Evolutionary conservation across 2,888 invertebrate genomes (phyloP).

Genomic region (Pristionchus arcanus): DNA sequence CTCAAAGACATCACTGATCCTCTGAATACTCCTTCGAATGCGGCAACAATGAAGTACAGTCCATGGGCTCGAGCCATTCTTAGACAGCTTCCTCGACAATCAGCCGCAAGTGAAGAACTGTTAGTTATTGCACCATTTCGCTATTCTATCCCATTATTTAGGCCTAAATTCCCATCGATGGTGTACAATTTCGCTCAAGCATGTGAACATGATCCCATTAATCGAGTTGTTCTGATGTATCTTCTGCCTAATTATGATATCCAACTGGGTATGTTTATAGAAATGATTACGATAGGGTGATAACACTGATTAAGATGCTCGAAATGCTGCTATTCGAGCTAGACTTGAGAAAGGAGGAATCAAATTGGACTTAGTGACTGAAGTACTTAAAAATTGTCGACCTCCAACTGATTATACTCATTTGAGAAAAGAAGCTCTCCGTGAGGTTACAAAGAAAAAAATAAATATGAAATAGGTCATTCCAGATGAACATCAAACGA

Average conservation of each 20-base stretch:
- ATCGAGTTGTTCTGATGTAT: slow-evolving; percentile 28
- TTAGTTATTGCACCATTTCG: not conserved
- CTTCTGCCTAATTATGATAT: slow-evolving; percentile 20
- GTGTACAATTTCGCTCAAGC: slow-evolving; percentile 4
- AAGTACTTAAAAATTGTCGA: not conserved
- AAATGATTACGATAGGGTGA: not conserved
- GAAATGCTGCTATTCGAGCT: not conserved
- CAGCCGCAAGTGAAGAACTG: not conserved
- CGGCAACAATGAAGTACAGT: not conserved
- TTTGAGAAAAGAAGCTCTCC: not conserved
- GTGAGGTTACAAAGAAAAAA: not conserved
- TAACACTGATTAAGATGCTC: not conserved
- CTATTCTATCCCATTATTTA: not conserved
- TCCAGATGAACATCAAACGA: slow-evolving; percentile 23
- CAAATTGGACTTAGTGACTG: not conserved
- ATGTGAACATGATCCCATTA: slow-evolving; percentile 34
- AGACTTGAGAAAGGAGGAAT: not conserved
- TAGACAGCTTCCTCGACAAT: slow-evolving; percentile 24
- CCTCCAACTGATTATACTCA: not conserved
- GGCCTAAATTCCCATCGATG: slow-evolving; percentile 3
- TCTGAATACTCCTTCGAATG: not conserved
- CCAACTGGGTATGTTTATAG: slow-evolving; percentile 5
- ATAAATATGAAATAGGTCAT: not conserved
- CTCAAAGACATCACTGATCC: slow-evolving; percentile 17
- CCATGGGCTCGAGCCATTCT: slow-evolving; percentile 51